Conservation (phyloP, 2,888 invertebrate genomes). For the Torymus aiolomorphi region DNA sequence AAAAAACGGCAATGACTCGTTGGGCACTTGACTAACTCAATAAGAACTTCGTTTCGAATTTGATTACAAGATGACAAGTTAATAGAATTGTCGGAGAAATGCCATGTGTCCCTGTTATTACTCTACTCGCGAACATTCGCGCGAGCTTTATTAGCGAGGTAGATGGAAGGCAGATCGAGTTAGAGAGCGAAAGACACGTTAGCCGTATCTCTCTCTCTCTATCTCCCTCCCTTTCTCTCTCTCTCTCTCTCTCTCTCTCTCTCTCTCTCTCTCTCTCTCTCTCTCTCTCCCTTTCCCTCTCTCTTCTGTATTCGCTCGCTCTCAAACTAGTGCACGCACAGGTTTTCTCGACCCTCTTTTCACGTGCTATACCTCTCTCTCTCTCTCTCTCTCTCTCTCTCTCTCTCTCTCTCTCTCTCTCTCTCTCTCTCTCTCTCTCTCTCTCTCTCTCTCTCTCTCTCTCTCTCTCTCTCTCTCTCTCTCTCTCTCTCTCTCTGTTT, state of each 20-base stretch:
- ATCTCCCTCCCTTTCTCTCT: too few relatives aligned
- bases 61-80: conserved; percentile 52
- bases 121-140: conserved; percentile 51
- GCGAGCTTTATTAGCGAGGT: conserved; percentile 63
- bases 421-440: too few relatives aligned
- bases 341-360: conserved; percentile 28
- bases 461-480: conserved; percentile 14
- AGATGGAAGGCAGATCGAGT: conserved; percentile 67
- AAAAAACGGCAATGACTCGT: not conserved
- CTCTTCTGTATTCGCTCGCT: conserved; percentile 7
- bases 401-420: too few relatives aligned
- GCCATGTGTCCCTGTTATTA: conserved; percentile 50
- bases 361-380: not conserved
- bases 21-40: conserved; percentile 26
- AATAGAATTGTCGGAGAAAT: conserved; percentile 52
- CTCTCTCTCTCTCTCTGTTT: not conserved
- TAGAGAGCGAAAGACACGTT: conserved; percentile 56
- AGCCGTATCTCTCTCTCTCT: too few relatives aligned
- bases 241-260: too few relatives aligned
- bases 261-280: conserved; percentile 12
- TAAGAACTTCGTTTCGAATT: conserved; percentile 40
- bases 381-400: too few relatives aligned
- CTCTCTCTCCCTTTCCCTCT: not conserved
- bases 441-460: too few relatives aligned
- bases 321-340: not conserved